Conservation (phyloP, 2,797 vertebrate species). For the Siniperca scherzeri region DNA sequence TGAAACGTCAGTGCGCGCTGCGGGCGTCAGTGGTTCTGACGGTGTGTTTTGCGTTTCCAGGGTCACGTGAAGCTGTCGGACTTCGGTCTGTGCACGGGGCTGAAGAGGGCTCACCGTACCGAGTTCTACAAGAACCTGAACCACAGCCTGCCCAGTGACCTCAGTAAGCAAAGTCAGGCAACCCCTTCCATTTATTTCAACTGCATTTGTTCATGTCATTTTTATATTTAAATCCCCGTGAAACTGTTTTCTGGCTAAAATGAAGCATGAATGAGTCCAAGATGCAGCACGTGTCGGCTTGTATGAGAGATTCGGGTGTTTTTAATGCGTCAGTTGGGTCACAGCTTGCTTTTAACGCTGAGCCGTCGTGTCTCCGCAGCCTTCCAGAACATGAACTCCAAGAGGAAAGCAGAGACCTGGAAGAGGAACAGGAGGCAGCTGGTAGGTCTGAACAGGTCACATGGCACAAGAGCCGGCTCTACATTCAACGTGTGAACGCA, state of each 20-base stretch:
- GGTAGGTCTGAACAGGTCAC: slow-evolving; percentile 77
- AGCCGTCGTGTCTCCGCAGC: slow-evolving; percentile 79
- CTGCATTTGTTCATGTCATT: not conserved
- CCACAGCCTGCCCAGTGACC: slow-evolving; percentile 96
- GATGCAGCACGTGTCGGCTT: no score
- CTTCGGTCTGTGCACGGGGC: slow-evolving; percentile 97
- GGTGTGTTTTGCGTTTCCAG: slow-evolving; percentile 76
- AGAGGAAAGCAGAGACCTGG: slow-evolving; percentile 99
- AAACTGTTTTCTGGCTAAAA: not conserved
- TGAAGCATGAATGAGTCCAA: not conserved
- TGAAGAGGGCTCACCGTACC: slow-evolving; percentile 97
- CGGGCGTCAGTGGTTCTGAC: not conserved
- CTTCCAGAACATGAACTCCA: slow-evolving; percentile 99
- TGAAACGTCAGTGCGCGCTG: not conserved
- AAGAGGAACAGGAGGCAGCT: slow-evolving; percentile 98
- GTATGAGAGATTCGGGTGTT: not conserved
- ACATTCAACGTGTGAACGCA: not conserved
- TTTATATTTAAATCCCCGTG: not conserved
- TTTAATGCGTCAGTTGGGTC: not conserved
- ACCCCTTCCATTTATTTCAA: slow-evolving; percentile 31
- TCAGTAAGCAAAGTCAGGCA: slow-evolving; percentile 90
- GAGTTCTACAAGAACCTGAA: slow-evolving; percentile 99
- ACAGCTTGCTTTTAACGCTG: not conserved
- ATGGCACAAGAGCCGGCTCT: not conserved
- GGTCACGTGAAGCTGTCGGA: slow-evolving; percentile 98